Base-by-base conservation (phyloP, 2,888 invertebrate species). In the Tridacna gigas region DNA sequence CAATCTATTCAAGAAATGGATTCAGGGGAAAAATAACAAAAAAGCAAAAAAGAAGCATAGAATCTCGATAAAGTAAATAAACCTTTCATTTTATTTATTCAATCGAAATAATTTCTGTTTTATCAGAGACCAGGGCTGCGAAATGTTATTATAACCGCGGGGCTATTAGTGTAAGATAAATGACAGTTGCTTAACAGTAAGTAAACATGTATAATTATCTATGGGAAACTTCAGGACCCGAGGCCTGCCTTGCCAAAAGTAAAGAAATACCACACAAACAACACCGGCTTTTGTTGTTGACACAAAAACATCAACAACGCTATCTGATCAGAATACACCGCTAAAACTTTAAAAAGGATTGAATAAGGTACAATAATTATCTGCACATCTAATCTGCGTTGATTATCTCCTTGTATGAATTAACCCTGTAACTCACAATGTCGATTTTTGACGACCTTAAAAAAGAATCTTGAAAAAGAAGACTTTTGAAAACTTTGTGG, bases 111-210 rank as follows among this genome's bases (percentile, higher is more conserved):
- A 67, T 45, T 67, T 67, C 37, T 15, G 67, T 67, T 67, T 67
- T 67, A 67, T 67, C 67, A 18, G n/a, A n/a, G 67, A n/a, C 67
- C 45, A 37, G 45, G 67, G 45, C 67, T 18, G 12, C 45, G 45
- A 26, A 67, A 67, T 67, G 45, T 67, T 67, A 56, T 67, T 37
- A 45, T 20, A n/a, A 67, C 67, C 47, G 20, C 45, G 20, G 37
- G 67, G 67, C 67, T 67, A 45, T 67, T 67, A 37, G 28, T 28
- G 67, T 67, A 37, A 67, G 67, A 67, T 67, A 67, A 45, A 67
- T 67, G 67, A 67, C 67, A 45, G 67, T 67, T 67, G 67, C 67
- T 67, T 45, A 67, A 67, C 67, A 26, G 15, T n/a, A 67, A 45
- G 67, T 45, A 67, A 67, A 67, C 67, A 67, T 3, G 67, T 20